These are phyloP conservation scores for Aphaenogaster rudis DNA, from an alignment of 1,140 invertebrate genomes.

Conservation along the genomic window DNA sequence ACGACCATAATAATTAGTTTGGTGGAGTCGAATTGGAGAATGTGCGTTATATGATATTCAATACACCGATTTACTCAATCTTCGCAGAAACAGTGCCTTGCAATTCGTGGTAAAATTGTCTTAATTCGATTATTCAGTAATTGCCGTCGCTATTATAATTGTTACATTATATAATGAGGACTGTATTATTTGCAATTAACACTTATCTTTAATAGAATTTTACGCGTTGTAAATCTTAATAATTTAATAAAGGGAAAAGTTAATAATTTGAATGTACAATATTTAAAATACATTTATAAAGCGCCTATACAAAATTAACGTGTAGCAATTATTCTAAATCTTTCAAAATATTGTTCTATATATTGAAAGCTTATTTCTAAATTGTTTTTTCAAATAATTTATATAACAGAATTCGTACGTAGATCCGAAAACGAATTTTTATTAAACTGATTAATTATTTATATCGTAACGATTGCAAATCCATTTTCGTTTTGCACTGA, in stretches of 20 bases:
- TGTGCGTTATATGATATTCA: slow-evolving; percentile 14
- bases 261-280: not conserved
- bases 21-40: slow-evolving; percentile 56
- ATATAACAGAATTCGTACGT: not conserved
- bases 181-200: not conserved
- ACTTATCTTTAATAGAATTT: not conserved
- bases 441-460: not conserved
- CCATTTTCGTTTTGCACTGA: not conserved
- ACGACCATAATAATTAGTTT: slow-evolving; percentile 69
- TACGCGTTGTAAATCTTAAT: not conserved
- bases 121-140: slow-evolving; percentile 24
- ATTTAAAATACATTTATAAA: not conserved
- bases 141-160: not conserved
- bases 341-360: not conserved
- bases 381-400: not conserved
- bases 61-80: slow-evolving; percentile 1
- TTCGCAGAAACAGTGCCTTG: not conserved
- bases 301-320: not conserved
- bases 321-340: not conserved
- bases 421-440: not conserved
- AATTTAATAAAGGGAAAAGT: not conserved
- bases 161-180: not conserved
- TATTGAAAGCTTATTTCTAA: not conserved
- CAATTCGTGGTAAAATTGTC: slow-evolving; percentile 2
- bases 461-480: not conserved